A percentile compares a stretch with the other conserved stretches of the same genome.
phyloP scores from a whole-genome alignment of 2,888 invertebrate species.

The Phanerotoma sp. region DNA sequence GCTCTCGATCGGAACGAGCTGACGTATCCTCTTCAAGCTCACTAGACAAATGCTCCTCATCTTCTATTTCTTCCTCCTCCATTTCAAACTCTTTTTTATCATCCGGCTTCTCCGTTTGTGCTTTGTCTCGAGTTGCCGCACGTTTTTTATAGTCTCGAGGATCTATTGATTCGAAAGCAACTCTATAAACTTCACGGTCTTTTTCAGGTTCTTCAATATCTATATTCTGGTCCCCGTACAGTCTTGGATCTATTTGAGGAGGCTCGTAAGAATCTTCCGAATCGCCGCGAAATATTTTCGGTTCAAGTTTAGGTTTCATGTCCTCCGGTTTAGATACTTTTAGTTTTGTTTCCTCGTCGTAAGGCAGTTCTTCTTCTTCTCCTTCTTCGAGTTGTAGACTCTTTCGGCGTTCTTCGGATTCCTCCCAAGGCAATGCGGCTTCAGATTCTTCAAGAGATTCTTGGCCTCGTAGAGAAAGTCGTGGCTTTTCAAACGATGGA shows the following conservation, averaged over 20 bases:
- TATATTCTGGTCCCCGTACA: constrained; percentile 40
- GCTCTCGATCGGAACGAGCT: constrained; percentile 57
- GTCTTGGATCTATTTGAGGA: constrained; percentile 40
- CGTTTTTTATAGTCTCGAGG: constrained; percentile 26
- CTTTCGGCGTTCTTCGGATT: constrained; percentile 29
- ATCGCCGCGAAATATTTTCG: constrained; percentile 20
- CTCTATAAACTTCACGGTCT: constrained; percentile 27
- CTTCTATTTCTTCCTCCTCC: constrained; percentile 23
- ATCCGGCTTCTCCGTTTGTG: constrained; percentile 28
- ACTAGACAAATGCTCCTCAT: constrained; percentile 35
- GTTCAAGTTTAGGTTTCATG: constrained; percentile 24
- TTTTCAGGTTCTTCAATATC: constrained; percentile 26
- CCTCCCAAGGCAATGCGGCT: constrained; percentile 35
- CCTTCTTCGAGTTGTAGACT: constrained; percentile 25
- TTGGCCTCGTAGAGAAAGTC: constrained; percentile 44
- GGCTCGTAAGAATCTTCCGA: constrained; percentile 39
- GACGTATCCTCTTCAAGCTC: constrained; percentile 44
- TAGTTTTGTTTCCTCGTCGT: constrained; percentile 27
- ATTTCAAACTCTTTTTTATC: constrained; percentile 21
- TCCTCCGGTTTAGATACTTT: constrained; percentile 32
- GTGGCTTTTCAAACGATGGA: constrained; percentile 49
- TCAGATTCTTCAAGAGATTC: constrained; percentile 33
- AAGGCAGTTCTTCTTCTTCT: constrained; percentile 18
- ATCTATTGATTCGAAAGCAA: constrained; percentile 31
- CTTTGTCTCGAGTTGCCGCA: neutral